Conservation (phyloP, 1,140 invertebrate genomes). For the Vanessa tameamea region DNA sequence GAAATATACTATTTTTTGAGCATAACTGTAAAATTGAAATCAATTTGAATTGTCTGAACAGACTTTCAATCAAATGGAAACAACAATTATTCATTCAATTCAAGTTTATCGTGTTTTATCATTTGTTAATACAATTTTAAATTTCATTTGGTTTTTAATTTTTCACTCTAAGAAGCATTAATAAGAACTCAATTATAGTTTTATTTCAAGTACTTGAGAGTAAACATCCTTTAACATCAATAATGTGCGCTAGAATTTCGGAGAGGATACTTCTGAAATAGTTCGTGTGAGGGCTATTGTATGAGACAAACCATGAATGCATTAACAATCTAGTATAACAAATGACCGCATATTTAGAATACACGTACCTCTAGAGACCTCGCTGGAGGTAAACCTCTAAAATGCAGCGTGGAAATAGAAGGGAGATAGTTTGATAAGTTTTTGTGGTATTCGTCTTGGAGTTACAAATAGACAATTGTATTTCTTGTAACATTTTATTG, state of each 20-base stretch:
- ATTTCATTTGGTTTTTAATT: no score
- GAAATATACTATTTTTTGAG: no score
- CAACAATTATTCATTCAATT: no score
- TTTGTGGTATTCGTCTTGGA: not conserved
- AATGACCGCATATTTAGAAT: conserved; percentile 37
- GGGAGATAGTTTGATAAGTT: not conserved
- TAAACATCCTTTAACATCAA: not conserved
- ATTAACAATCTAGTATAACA: conserved; percentile 45
- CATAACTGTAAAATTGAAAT: no score
- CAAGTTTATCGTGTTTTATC: no score
- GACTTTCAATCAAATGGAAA: no score
- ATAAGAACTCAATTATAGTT: no score
- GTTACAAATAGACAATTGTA: not conserved
- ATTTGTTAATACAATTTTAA: no score
- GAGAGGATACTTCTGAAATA: not conserved
- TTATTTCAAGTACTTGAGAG: no score
- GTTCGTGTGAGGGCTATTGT: conserved; percentile 43
- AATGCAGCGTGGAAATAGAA: not conserved
- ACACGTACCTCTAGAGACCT: conserved; percentile 3
- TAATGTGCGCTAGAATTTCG: not conserved
- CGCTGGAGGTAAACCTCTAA: not conserved
- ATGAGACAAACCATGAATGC: conserved; percentile 9
- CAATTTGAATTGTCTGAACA: no score
- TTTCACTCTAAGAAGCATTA: no score
- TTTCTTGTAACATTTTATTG: no score